These are phyloP conservation scores for Nematostella vectensis DNA, from an alignment of 92 coral and sea anemone genomes.

Conservation along the genomic window DNA sequence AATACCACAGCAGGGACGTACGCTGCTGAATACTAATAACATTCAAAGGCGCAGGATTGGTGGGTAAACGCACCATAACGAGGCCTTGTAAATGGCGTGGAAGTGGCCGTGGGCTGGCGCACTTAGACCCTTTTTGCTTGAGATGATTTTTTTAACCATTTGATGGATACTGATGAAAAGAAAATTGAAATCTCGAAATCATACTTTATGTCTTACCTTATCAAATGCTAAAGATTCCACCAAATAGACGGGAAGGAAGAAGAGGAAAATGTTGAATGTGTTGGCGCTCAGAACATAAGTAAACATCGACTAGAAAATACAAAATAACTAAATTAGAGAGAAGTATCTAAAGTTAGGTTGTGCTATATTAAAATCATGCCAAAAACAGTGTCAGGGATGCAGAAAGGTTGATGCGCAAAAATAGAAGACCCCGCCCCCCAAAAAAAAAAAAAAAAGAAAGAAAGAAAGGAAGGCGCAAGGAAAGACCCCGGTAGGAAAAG, in stretches of 20 bases:
- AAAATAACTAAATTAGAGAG: neutral
- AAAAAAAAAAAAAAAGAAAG: too few species aligned
- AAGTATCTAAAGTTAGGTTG: too few species aligned
- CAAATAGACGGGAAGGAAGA: conserved; percentile 44
- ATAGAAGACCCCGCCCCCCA: too few species aligned
- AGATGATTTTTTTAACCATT: neutral
- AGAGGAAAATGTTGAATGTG: conserved; percentile 23
- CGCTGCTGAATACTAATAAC: conserved; percentile 18
- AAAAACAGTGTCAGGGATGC: too few species aligned
- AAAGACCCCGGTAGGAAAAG: too few species aligned
- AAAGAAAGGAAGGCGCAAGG: too few species aligned
- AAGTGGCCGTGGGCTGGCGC: too few species aligned
- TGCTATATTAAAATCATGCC: too few species aligned
- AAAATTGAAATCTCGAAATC: neutral
- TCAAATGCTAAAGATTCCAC: conserved; percentile 31
- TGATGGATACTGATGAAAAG: neutral
- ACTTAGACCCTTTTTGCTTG: neutral
- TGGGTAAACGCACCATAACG: too few species aligned
- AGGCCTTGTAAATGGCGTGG: too few species aligned
- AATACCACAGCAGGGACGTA: conserved; percentile 28
- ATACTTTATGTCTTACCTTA: conserved; percentile 23
- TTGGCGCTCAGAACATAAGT: conserved; percentile 21
- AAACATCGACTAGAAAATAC: conserved; percentile 16
- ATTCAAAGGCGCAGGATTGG: too few species aligned
- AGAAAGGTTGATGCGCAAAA: too few species aligned